Base-by-base conservation (phyloP, 2,888 invertebrate species). In the Sericinus montela region DNA sequence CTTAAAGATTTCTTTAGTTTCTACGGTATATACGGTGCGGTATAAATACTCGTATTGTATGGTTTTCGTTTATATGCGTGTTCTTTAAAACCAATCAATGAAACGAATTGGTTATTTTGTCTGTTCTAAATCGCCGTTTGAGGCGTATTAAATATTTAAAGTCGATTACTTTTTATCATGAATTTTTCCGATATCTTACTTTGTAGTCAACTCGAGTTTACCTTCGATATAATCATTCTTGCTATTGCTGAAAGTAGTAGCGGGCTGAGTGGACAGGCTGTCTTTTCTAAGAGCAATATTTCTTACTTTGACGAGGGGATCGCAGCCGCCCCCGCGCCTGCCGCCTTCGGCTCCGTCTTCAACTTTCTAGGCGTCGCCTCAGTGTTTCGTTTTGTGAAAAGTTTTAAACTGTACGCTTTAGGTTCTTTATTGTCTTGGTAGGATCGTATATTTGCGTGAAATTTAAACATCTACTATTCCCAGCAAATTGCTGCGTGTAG, bases 331-430 rank as follows among this genome's bases (percentile, higher is more conserved):
- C 23, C 39, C 45, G 15, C 40, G 37, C 35, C 32, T 13, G 34
- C 42, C 60, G 67, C 67, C 72, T 67, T 70, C 74, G 70, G 72
- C 75, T 71, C 63, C 72, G 67, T 75, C 78, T 78, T 72, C 72
- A 83, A 87, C 78, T 85, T 85, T 78, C 62, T 63, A 69, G 70
- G 75, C 75, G 74, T 59, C 63, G 73, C 73, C 58, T 62, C 69
- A 76, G 73, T 79, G 73, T 77, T 77, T 75, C 76, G 71, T 69
- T 60, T 73, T 63, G 69, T 61, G 66, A 69, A 77, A 83, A 85
- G 69, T 85, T 85, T 85, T 73, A 80, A 85, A 83, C 79, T 79
- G 73, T 72, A 75, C 82, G 79, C 79, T 84, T 81, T 77, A 71
- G 72, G 71, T 81, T 80, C 80, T 83, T 83, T 84, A 85, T 84